These are phyloP conservation scores for Takifugu ocellatus DNA, from an alignment of 2,797 vertebrate species.

Conservation along the genomic window DNA sequence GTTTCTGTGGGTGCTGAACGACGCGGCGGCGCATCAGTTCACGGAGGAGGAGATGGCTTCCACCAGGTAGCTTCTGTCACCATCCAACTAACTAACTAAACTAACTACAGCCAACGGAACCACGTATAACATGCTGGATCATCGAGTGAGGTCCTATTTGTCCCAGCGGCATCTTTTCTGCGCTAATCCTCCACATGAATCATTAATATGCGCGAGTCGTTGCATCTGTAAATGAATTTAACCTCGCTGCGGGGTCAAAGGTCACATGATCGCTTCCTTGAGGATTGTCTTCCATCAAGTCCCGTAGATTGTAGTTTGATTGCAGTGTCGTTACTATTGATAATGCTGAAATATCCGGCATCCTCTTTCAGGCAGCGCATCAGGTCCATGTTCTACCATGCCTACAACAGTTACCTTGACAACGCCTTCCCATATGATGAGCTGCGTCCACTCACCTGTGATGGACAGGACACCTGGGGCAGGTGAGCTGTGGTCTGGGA, in stretches of 20 bases:
- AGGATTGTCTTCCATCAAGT: background rate
- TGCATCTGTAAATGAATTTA: too few relatives aligned
- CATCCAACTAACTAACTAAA: too few relatives aligned
- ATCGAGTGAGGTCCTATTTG: too few relatives aligned
- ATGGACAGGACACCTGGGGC: constrained; percentile 98
- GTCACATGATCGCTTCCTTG: too few relatives aligned
- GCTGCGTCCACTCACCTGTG: constrained; percentile 92
- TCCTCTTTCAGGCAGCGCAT: constrained; percentile 82
- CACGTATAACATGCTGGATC: too few relatives aligned
- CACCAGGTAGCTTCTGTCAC: constrained; percentile 33
- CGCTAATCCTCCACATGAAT: too few relatives aligned
- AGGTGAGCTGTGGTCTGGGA: constrained; percentile 71
- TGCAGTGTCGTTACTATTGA: background rate
- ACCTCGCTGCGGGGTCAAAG: too few relatives aligned
- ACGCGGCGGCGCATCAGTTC: constrained; percentile 43
- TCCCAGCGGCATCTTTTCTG: too few relatives aligned
- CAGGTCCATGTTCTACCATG: constrained; percentile 97
- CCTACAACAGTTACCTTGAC: constrained; percentile 95
- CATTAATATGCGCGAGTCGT: too few relatives aligned
- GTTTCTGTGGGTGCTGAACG: constrained; percentile 20
- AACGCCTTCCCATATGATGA: constrained; percentile 96
- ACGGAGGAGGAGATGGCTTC: constrained; percentile 45
- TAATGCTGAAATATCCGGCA: background rate
- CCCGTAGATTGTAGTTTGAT: background rate
- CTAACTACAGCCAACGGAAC: too few relatives aligned